Conservation (phyloP, 2,113 vertebrate species). For the Bos taurus region ARS-UCD2.0 NC_037348.1:3545001-3545500, state of each 20-base stretch:
- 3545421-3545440: constrained; percentile 4
- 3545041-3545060: not conserved
- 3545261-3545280: constrained; percentile 44
- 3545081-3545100: not conserved
- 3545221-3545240: constrained; percentile 23
- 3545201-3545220: constrained; percentile 31
- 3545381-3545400: constrained; percentile 6
- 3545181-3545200: constrained; percentile 27
- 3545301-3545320: constrained; percentile 53
- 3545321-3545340: not conserved
- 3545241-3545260: constrained; percentile 55
- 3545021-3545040: not conserved
- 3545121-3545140: not conserved
- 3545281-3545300: constrained; percentile 61
- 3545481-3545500: constrained; percentile 19
- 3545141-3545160: not conserved
- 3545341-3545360: not conserved
- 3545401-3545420: not conserved
- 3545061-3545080: not conserved
- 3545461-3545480: constrained; percentile 31
- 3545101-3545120: not conserved
- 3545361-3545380: not conserved
- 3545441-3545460: not conserved
- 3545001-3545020: not conserved
- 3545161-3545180: not conserved